Conservation (phyloP, 2,888 invertebrate species). For the Lasioglossum malachurum region DNA sequence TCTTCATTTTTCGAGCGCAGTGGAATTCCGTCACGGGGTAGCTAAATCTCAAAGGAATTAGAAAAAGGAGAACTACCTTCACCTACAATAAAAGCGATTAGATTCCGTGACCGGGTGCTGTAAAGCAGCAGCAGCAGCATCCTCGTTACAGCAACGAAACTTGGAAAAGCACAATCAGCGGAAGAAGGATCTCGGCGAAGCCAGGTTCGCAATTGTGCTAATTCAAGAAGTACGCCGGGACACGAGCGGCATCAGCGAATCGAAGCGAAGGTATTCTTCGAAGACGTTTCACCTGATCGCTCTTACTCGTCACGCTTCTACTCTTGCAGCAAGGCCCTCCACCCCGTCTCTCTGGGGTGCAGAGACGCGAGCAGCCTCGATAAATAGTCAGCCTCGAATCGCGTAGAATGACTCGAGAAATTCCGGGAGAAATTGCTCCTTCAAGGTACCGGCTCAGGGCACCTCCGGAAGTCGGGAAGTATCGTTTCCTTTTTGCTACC, state of each 20-base stretch:
- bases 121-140: neutral
- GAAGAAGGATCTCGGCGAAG: neutral
- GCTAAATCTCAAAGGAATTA: neutral
- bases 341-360: neutral
- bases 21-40: neutral
- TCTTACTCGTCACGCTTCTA: slow-evolving; percentile 31
- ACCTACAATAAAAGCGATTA: neutral
- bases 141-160: neutral
- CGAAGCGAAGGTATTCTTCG: slow-evolving; percentile 10
- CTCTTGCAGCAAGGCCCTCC: slow-evolving; percentile 2
- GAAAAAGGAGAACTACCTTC: neutral
- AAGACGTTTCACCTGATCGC: slow-evolving; percentile 11
- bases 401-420: neutral
- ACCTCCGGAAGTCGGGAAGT: neutral
- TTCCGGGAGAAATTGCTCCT: neutral
- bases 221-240: slow-evolving; percentile 10
- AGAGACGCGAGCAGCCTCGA: neutral
- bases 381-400: neutral
- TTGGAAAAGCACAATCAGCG: slow-evolving; percentile 6
- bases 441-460: neutral
- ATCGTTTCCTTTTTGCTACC: neutral
- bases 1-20: neutral
- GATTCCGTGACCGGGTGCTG: neutral
- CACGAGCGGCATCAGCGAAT: slow-evolving; percentile 24
- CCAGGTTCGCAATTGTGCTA: slow-evolving; percentile 15